A percentile compares a stretch with the other conserved stretches of the same genome.
Evolutionary conservation across 2,113 vertebrate genomes (phyloP).

Genomic region (Dolichallabes microphthalmus): DNA sequence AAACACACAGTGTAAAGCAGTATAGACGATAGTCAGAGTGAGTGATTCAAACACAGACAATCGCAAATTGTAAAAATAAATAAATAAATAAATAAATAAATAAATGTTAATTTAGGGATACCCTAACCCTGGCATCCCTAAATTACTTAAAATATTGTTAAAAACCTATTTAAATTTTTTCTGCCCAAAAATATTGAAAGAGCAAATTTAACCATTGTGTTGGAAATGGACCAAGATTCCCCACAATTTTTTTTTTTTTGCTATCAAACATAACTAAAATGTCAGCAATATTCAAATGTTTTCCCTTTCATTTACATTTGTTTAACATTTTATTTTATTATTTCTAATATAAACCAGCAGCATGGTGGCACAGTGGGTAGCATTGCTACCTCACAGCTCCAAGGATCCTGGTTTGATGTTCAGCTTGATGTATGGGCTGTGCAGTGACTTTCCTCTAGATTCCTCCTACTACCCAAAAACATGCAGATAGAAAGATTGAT

Average conservation of each 20-base stretch:
- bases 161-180: not conserved
- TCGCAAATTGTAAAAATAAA: not conserved
- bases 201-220: not conserved
- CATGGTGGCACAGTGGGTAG: not conserved
- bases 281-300: not conserved
- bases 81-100: not conserved
- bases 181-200: not conserved
- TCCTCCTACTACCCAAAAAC: not conserved
- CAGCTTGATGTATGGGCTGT: not conserved
- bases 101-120: not conserved
- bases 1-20: not conserved
- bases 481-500: not conserved
- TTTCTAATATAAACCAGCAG: not conserved
- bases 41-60: not conserved
- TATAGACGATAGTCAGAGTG: too few species aligned
- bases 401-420: not conserved
- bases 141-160: not conserved
- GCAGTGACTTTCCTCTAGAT: not conserved
- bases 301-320: not conserved
- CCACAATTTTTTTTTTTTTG: not conserved
- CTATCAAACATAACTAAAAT: not conserved
- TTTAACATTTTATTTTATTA: not conserved
- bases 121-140: too few species aligned
- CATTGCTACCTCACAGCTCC: not conserved
- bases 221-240: not conserved